Evolutionary conservation across 92 coral and sea anemone genomes (phyloP).

Genomic region (Porites rus): DNA sequence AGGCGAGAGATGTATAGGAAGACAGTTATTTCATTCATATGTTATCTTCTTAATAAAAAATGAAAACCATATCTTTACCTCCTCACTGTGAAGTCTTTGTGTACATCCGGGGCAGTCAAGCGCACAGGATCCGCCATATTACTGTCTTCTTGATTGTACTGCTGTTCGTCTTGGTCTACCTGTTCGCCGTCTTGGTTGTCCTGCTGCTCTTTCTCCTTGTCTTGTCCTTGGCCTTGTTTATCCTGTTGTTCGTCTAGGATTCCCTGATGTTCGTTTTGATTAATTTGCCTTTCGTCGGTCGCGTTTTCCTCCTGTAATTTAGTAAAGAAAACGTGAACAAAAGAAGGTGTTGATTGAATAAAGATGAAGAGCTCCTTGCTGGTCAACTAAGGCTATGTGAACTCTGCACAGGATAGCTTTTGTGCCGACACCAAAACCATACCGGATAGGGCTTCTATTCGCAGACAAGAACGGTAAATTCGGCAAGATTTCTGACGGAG

Average conservation of each 20-base stretch:
- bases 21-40: not conserved
- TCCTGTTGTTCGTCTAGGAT: slow-evolving; percentile 1
- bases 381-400: not conserved
- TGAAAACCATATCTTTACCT: slow-evolving; percentile 1
- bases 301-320: not conserved
- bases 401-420: no score
- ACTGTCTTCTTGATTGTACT: slow-evolving; percentile 21
- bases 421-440: no score
- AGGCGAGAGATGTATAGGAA: not conserved
- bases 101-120: slow-evolving; percentile 32
- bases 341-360: not conserved
- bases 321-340: not conserved
- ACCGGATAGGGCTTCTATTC: no score
- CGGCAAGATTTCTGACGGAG: no score
- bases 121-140: slow-evolving; percentile 41
- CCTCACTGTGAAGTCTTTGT: slow-evolving; percentile 37
- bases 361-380: not conserved
- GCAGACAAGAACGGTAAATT: no score
- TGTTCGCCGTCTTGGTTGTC: slow-evolving; percentile 5
- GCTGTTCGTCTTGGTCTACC: not conserved
- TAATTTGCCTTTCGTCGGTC: not conserved
- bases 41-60: not conserved
- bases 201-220: not conserved
- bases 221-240: not conserved
- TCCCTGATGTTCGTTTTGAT: not conserved